phyloP scores from a whole-genome alignment of 2,888 invertebrate genomes.

The Drosophila paranaensis region DNA sequence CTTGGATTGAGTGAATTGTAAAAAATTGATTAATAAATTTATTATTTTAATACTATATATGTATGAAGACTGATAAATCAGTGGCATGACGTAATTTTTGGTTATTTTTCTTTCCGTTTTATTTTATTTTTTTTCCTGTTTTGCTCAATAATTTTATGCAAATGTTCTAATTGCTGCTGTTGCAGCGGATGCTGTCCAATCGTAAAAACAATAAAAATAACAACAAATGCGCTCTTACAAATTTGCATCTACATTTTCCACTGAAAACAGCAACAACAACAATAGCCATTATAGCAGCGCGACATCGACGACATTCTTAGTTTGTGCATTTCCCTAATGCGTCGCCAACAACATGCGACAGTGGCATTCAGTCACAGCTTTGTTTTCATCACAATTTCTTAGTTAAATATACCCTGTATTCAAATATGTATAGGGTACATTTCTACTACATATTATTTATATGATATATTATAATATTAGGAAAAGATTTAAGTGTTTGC shows the following conservation, averaged over 20 bases:
- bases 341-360: slow-evolving; percentile 52
- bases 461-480: too few relatives aligned
- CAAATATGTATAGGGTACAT: neutral
- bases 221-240: slow-evolving; percentile 43
- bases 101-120: slow-evolving; percentile 21
- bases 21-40: slow-evolving; percentile 43
- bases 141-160: slow-evolving; percentile 59
- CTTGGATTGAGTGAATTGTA: slow-evolving; percentile 34
- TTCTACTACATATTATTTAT: too few relatives aligned
- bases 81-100: slow-evolving; percentile 48
- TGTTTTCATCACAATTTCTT: slow-evolving; percentile 3
- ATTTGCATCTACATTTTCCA: slow-evolving; percentile 71
- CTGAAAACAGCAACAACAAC: slow-evolving; percentile 24
- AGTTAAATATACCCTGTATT: slow-evolving; percentile 27
- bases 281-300: slow-evolving; percentile 21
- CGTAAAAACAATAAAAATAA: slow-evolving; percentile 67
- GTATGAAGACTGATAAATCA: slow-evolving; percentile 16
- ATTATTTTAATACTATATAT: slow-evolving; percentile 1
- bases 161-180: slow-evolving; percentile 41
- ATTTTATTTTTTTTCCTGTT: neutral
- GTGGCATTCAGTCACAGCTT: slow-evolving; percentile 9
- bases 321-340: slow-evolving; percentile 69
- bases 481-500: too few relatives aligned
- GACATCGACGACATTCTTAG: slow-evolving; percentile 14
- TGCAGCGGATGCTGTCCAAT: slow-evolving; percentile 53